Evolutionary conservation across 1,140 invertebrate genomes (phyloP), one percentile per base, ranked within the genome.

Genomic region (Pogonomyrmex barbatus): DNA sequence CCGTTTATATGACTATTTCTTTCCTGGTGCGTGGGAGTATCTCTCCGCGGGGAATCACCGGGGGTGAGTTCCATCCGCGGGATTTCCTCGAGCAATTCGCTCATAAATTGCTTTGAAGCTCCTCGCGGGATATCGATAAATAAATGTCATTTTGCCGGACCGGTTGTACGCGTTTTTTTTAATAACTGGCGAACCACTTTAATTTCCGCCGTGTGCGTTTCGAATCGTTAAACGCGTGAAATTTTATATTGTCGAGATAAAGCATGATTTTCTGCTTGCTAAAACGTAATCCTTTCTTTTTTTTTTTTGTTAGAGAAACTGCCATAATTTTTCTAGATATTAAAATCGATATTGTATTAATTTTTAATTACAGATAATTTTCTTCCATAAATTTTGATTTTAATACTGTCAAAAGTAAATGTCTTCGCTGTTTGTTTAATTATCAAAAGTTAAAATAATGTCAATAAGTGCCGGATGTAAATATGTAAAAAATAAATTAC

Each of bases 51-150:
- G 50, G 4, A 62, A 70, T 70, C 30, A 12, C 0, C 10, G n/a
- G 2, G 10, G 36, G 52, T 14, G 17, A 24, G 24, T 54, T 81
- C 36, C 36, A 42, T 68, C 17, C 47, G 50, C n/a, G n/a, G 3
- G 5, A 1, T 4, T 58, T 76, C 70, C 42, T 17, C 70, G 58
- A 77, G 71, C 73, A 63, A 78, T 78, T 78, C 9, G 36, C 33
- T 47, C 36, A 42, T 54, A 85, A 85, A 78, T 85, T 65, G 47
- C 60, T 60, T 2, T 6, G 6, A n/a, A 24, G 73, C 17, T 85
- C 63, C 14, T 58, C 73, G 24, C 10, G 50, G 75, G 82, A 78
- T 63, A 65, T 65, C 58, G 73, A 78, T 65, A 63, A 78, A 78
- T 54, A 63, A 78, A 24, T 60, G n/a, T 17, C 81, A 36, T 52